Evolutionary conservation across 2,888 invertebrate species (phyloP).

Genomic region (Gerris lacustris): DNA sequence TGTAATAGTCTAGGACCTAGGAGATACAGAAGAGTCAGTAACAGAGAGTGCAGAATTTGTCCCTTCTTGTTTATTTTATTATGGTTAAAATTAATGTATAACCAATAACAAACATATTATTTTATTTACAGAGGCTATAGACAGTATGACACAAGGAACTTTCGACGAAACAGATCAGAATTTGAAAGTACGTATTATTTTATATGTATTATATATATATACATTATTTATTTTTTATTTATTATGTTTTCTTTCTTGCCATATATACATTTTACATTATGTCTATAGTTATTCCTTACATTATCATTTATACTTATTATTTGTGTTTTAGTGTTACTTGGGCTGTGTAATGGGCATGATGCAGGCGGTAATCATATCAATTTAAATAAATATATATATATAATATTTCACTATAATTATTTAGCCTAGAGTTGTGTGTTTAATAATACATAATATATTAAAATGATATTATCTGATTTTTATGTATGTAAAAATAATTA

Average conservation of each 20-base stretch:
- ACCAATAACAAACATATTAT: too few species aligned
- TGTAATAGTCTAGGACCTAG: too few species aligned
- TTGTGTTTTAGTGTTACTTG: conserved; percentile 41
- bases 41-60: too few species aligned
- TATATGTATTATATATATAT: neutral
- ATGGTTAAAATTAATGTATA: too few species aligned
- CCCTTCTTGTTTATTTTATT: too few species aligned
- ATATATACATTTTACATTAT: neutral
- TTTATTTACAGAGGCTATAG: conserved; percentile 21
- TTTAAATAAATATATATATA: neutral
- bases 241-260: neutral
- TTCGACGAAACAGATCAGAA: conserved; percentile 23
- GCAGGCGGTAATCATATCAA: conserved; percentile 39
- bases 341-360: conserved; percentile 42
- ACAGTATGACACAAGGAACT: conserved; percentile 21
- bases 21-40: too few species aligned
- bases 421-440: neutral
- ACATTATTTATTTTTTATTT: conserved; percentile 5
- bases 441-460: too few species aligned
- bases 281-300: neutral
- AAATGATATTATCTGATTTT: neutral
- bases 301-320: conserved; percentile 10
- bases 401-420: neutral
- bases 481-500: neutral
- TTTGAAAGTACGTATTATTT: conserved; percentile 19